Evolutionary conservation across 2,888 invertebrate species (phyloP), one percentile per base, ranked within the genome.

Genomic region (Junonia oenone): DNA sequence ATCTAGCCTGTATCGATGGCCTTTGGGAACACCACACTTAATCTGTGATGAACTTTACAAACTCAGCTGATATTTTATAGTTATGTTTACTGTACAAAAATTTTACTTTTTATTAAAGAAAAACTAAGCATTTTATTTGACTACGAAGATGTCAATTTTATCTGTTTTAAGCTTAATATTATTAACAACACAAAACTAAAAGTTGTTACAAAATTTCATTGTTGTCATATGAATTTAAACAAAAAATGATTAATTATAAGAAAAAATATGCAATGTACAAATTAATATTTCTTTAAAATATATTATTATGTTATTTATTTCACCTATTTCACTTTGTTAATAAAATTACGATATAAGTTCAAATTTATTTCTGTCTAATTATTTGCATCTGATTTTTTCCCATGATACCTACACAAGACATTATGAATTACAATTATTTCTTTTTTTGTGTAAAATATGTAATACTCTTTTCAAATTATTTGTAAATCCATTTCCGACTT

Each of bases 231-330:
- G 54, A 63, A 65, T 76, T 74, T 75, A 75, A 78, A 69, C 68
- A 74, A 70, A 78, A 76, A 76, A 77, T 75, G 74, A 75, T 72
- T 75, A 68, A 71, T 76, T 80, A 64, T 81, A 78, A 80, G 69
- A 68, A 66, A 65, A 78, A 75, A 78, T 77, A 81, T 78, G 73
- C 80, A 85, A 83, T 90, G 89, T 90, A 90, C 89, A 90, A 89
- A 88, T 84, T 81, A 86, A 85, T 87, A 83, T 77, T 82, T 86
- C 81, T 75, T 83, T 79, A 79, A 83, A 83, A 77, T 83, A 83
- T 86, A 83, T 81, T 81, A 62, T 64, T 66, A 84, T 83, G 86
- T 89, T 89, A 89, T 89, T 88, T 89, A 88, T 89, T 89, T 82
- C 81, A 81, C 73, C 73, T 82, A 85, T 83, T 64, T 64, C 65